These are phyloP conservation scores for Perca fluviatilis DNA, from an alignment of 2,113 vertebrate species.

Conservation along the genomic window DNA sequence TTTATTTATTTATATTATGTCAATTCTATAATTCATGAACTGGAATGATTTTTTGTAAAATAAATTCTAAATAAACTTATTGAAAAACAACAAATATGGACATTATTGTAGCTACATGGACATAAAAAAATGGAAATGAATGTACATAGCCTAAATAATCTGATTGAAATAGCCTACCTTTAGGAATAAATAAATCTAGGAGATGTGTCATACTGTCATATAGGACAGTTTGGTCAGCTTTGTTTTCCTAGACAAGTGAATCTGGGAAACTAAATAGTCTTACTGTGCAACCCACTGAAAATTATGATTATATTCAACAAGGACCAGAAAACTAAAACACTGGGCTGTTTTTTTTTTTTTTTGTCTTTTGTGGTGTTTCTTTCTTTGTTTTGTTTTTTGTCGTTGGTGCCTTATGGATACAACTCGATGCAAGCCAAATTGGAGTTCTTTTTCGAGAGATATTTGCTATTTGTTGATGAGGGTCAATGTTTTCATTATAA, in stretches of 20 bases:
- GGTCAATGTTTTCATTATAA: constrained; percentile 1
- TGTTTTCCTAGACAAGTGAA: not conserved
- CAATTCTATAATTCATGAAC: too few species aligned
- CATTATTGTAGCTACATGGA: too few species aligned
- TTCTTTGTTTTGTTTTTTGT: not conserved
- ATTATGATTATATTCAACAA: not conserved
- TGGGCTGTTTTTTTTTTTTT: not conserved
- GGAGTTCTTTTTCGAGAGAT: not conserved
- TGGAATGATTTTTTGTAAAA: too few species aligned
- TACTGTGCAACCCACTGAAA: not conserved
- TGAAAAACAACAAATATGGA: too few species aligned
- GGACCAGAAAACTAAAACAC: not conserved
- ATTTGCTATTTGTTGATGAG: constrained; percentile 14
- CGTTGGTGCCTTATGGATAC: not conserved
- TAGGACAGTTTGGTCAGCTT: not conserved
- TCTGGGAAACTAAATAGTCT: not conserved
- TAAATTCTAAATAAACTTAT: too few species aligned
- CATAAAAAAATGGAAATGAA: not conserved
- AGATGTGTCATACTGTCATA: not conserved
- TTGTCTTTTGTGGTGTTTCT: not conserved
- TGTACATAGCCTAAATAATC: not conserved
- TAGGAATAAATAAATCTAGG: not conserved
- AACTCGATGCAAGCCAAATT: not conserved
- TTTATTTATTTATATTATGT: too few species aligned
- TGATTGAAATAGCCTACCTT: not conserved